Base-by-base conservation (phyloP, 2,113 vertebrate species). In the Rutilus rutilus region DNA sequence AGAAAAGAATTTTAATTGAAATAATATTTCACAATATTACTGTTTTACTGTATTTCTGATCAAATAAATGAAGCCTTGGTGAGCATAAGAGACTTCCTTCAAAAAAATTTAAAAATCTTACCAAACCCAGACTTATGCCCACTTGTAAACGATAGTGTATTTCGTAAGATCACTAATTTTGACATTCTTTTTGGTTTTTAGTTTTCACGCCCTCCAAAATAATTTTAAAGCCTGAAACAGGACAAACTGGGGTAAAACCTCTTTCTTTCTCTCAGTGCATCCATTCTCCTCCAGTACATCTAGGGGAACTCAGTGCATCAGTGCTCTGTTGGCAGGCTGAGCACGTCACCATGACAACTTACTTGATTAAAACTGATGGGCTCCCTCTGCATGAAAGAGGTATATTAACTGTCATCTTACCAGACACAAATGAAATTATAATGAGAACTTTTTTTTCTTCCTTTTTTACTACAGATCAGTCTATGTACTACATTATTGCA, bases 311-410 rank as follows among this genome's bases (percentile, higher is more conserved):
- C 30, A 23, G 84, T 30, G 1, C 60, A 6, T 59, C 30, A 23
- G 84, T 30, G 1, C 60, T 17, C 84, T 82, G 77, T 77, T 27
- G 75, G n/a, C 23, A 85, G 83, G 50, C 85, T 30, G n/a, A 27
- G 60, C 86, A 87, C 69, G 17, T 92, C 80, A 86, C 87, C 81
- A 27, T 71, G 86, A 88, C 67, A 64, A 60, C 62, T 54, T 71
- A 91, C 89, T 91, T 91, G 92, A 92, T 92, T 91, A 87, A 90
- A 90, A 90, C 89, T 82, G 73, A 86, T 57, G 36, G 64, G 86
- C 81, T 78, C 74, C 71, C 85, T 83, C 84, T 86, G 87, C 80
- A 87, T 87, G 50, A 73, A 50, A 73, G 86, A 80, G 82, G 83
- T 19, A 83, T 83, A 89, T 91, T 91, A 84, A 87, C 78, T 90